A percentile compares a stretch with the other conserved stretches of the same genome.
These are phyloP conservation scores for Mus spretus DNA, from an alignment of 2,797 vertebrate species.

Conservation along the genomic window DNA sequence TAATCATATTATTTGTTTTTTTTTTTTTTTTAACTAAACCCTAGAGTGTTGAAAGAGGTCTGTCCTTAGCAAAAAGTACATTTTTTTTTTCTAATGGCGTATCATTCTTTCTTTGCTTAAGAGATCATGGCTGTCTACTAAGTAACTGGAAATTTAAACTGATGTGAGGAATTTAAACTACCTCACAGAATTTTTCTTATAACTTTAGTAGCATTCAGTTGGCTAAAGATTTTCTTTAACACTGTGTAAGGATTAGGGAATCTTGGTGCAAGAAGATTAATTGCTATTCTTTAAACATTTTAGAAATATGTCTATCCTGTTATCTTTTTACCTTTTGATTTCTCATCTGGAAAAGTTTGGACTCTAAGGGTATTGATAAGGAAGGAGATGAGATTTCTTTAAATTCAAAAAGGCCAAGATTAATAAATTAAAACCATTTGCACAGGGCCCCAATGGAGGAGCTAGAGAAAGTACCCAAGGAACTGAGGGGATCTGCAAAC, in stretches of 20 bases:
- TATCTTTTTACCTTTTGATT: background rate
- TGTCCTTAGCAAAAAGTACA: conserved; percentile 53
- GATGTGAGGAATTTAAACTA: conserved; percentile 51
- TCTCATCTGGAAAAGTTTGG: background rate
- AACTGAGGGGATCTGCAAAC: too few species aligned
- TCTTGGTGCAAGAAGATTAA: conserved; percentile 18
- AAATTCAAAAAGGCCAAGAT: background rate
- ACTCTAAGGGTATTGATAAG: background rate
- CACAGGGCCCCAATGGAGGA: too few species aligned
- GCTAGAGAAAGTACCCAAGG: too few species aligned
- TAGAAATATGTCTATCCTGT: background rate
- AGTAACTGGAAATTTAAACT: conserved; percentile 6
- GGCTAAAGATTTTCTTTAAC: background rate
- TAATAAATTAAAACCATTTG: background rate
- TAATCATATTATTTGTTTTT: conserved; percentile 54
- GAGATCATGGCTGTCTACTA: conserved; percentile 24
- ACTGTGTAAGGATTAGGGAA: background rate
- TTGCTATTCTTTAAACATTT: conserved; percentile 2
- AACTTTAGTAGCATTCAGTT: conserved; percentile 28
- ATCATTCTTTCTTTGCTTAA: conserved; percentile 51
- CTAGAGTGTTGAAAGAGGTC: conserved; percentile 54
- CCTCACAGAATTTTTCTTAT: conserved; percentile 55
- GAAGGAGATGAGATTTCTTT: background rate
- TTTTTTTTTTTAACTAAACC: conserved; percentile 61
- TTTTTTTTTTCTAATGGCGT: conserved; percentile 58